Conservation (phyloP, 30 jellyfish, hydroid and myxozoan genomes). For the Aurelia sp. region DNA sequence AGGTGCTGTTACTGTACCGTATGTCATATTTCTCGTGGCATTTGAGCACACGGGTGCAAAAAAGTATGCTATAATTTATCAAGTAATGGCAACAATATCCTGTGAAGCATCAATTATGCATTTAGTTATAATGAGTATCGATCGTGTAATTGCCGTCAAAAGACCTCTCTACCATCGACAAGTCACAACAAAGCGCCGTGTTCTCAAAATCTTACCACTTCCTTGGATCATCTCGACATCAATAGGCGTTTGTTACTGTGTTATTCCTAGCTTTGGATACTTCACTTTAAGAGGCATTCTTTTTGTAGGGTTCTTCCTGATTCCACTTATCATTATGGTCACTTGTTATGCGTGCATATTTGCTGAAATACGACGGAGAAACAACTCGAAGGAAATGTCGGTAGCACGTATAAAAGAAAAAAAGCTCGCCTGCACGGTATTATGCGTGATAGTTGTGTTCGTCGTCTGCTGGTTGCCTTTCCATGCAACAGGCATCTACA, state of each 20-base stretch:
- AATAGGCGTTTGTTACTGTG: neutral
- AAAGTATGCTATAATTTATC: too few species aligned
- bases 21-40: neutral
- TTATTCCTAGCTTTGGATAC: neutral
- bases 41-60: neutral
- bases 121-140: neutral
- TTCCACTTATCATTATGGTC: neutral
- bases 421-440: neutral
- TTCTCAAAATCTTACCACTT: too few species aligned
- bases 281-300: neutral
- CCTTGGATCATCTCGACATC: neutral
- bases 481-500: neutral
- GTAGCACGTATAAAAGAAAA: neutral
- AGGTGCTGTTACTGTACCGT: slow-evolving; percentile 21
- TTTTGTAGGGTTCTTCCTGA: neutral
- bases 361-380: neutral
- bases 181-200: neutral
- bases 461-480: neutral
- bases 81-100: neutral
- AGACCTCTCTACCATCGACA: neutral
- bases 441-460: neutral
- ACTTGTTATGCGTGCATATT: neutral
- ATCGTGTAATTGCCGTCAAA: neutral
- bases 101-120: neutral
- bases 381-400: neutral